Evolutionary conservation across 2,113 vertebrate genomes (phyloP).

Genomic region (Hassar affinis): DNA sequence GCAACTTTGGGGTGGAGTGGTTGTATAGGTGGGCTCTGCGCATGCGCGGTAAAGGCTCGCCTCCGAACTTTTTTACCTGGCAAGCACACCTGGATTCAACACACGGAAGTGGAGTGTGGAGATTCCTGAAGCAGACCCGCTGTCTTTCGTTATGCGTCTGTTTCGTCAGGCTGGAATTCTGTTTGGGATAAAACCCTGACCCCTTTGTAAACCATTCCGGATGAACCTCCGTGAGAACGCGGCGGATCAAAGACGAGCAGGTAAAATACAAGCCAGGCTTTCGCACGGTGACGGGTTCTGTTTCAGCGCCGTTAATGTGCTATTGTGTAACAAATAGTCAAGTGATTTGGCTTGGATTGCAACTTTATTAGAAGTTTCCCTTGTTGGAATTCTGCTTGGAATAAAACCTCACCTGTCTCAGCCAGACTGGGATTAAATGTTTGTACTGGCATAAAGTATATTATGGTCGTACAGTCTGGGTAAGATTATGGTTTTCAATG

Average conservation of each 20-base stretch:
- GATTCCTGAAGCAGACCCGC: not conserved
- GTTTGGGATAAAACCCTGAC: not conserved
- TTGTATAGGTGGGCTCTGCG: constrained; percentile 53
- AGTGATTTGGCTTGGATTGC: not conserved
- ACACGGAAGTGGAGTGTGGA: constrained; percentile 70
- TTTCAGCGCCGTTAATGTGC: not conserved
- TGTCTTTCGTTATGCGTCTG: not conserved
- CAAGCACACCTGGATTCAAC: constrained; percentile 82
- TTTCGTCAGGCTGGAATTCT: not conserved
- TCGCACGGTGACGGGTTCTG: not conserved
- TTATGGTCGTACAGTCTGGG: constrained; percentile 14
- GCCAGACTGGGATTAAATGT: constrained; percentile 17
- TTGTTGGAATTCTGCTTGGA: constrained; percentile 1
- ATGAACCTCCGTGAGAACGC: not conserved
- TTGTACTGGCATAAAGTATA: not conserved
- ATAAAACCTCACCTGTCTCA: not conserved
- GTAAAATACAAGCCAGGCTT: not conserved
- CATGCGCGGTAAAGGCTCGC: constrained; percentile 59
- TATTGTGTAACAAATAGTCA: not conserved
- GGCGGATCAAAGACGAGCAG: not conserved
- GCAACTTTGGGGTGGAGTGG: constrained; percentile 25
- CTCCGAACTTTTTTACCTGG: constrained; percentile 68
- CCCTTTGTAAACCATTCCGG: constrained; percentile 1
- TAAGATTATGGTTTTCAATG: constrained; percentile 21
- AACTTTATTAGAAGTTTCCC: constrained; percentile 15